Conservation (phyloP, 2,888 invertebrate species). For the Deilephila porcellus region DNA sequence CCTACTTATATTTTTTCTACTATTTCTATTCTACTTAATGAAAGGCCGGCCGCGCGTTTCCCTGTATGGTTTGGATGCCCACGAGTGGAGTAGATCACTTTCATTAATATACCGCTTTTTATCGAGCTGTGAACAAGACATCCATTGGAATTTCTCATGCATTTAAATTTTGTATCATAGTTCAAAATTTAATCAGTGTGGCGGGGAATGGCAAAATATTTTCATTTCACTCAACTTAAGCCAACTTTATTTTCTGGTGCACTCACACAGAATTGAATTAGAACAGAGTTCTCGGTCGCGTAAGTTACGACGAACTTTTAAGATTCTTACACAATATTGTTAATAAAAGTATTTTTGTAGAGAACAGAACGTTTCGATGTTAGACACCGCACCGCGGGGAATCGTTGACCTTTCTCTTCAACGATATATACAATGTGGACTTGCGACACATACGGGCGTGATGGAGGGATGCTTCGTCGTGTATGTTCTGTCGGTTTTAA, state of each 20-base stretch:
- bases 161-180: constrained; percentile 20
- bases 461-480: not conserved
- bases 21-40: too few relatives aligned
- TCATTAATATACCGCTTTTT: too few relatives aligned
- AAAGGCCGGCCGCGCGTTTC: too few relatives aligned
- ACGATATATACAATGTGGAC: not conserved
- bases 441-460: not conserved
- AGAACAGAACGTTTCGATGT: constrained; percentile 16
- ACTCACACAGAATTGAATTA: constrained; percentile 56
- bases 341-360: constrained; percentile 30
- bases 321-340: constrained; percentile 29
- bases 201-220: constrained; percentile 32
- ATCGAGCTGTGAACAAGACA: not conserved
- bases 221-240: constrained; percentile 39
- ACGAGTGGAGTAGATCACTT: too few relatives aligned
- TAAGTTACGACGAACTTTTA: constrained; percentile 36
- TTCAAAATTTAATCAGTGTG: constrained; percentile 2
- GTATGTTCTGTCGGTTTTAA: not conserved
- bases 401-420: constrained; percentile 16
- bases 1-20: too few relatives aligned
- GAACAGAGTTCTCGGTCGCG: constrained; percentile 37
- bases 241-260: constrained; percentile 51
- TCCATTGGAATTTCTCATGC: not conserved
- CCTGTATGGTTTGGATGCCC: too few relatives aligned
- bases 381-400: not conserved